phyloP scores from a whole-genome alignment of 2,888 invertebrate species.

The Willowsia nigromaculata region DNA sequence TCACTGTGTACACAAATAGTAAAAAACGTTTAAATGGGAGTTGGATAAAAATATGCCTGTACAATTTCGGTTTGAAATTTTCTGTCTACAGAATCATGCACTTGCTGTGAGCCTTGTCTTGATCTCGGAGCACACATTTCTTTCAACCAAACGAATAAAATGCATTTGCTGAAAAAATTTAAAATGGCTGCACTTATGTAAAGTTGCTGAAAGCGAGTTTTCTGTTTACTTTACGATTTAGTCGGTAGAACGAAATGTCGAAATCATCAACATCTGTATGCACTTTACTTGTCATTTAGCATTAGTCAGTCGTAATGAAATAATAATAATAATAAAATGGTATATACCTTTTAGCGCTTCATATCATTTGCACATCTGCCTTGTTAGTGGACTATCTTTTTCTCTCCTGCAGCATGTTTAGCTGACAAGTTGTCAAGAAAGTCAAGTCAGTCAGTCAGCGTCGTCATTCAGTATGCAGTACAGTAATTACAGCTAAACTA shows the following conservation, averaged over 20 bases:
- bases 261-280: constrained; percentile 17
- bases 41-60: no score
- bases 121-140: neutral
- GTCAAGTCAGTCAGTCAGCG: constrained; percentile 7
- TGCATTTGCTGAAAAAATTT: neutral
- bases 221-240: constrained; percentile 30
- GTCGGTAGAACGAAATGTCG: neutral
- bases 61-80: no score
- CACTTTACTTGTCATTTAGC: constrained; percentile 34
- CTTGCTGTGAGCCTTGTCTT: no score
- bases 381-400: neutral
- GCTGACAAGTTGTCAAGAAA: constrained; percentile 32
- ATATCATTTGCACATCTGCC: neutral
- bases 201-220: constrained; percentile 30
- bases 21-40: no score
- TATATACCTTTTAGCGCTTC: neutral
- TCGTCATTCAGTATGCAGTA: neutral
- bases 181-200: constrained; percentile 16
- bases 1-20: no score
- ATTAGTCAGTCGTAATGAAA: constrained; percentile 1
- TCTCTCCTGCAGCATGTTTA: neutral
- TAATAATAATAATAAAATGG: neutral
- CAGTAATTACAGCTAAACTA: neutral
- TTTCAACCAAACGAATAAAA: no score
- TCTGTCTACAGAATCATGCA: no score